phyloP scores from a whole-genome alignment of 2,797 vertebrate species.

The Gymnopithys bicolor region DNA sequence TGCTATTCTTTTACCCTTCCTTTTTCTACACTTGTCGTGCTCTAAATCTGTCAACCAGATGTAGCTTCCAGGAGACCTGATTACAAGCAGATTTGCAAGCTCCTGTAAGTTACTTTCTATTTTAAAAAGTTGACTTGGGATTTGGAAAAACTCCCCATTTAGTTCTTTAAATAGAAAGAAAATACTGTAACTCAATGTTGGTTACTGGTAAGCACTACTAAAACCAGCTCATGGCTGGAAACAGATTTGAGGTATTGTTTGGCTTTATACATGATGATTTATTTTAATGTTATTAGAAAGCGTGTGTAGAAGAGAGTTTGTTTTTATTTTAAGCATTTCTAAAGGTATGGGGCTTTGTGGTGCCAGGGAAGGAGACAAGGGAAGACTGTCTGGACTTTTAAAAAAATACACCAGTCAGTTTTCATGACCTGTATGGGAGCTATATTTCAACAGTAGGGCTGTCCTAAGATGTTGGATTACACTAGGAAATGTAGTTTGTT shows the following conservation, averaged over 20 bases:
- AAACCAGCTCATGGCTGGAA: not conserved
- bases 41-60: slow-evolving; percentile 66
- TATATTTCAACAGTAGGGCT: not conserved
- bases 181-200: not conserved
- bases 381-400: not conserved
- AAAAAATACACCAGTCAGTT: not conserved
- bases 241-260: not conserved
- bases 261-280: not conserved
- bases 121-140: slow-evolving; percentile 40
- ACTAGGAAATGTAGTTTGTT: not conserved
- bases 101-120: slow-evolving; percentile 25
- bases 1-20: not conserved
- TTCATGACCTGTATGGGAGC: not conserved
- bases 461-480: not conserved
- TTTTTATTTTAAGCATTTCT: slow-evolving; percentile 23
- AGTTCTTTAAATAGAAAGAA: slow-evolving; percentile 30
- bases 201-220: slow-evolving; percentile 39
- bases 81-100: slow-evolving; percentile 57
- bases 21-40: not conserved
- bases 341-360: not conserved
- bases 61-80: slow-evolving; percentile 46
- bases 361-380: not conserved
- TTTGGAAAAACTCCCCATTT: slow-evolving; percentile 30
- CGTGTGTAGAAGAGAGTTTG: not conserved
- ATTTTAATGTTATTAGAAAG: slow-evolving; percentile 24